A percentile compares a stretch with the other conserved stretches of the same genome.
Conservation (phyloP, 2,888 invertebrate species). For the Drosophila mimetica region DNA sequence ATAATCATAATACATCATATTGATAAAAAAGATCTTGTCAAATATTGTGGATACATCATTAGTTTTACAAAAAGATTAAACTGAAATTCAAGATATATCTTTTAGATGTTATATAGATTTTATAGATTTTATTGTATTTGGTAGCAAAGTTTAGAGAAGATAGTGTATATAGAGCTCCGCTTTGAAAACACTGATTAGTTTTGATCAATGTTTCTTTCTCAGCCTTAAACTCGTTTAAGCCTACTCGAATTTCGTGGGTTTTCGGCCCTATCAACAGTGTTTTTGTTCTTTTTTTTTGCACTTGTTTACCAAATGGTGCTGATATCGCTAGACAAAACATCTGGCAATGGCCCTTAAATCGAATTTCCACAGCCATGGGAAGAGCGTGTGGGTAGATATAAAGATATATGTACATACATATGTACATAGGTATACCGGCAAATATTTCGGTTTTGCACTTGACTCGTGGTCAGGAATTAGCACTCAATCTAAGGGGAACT, state of each 20-base stretch:
- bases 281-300: background rate
- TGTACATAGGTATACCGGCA: background rate
- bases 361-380: slow-evolving; percentile 10
- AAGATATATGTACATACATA: background rate
- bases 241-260: background rate
- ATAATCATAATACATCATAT: too few species aligned
- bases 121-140: too few species aligned
- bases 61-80: too few species aligned
- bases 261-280: slow-evolving; percentile 1
- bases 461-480: slow-evolving; percentile 9
- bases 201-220: slow-evolving; percentile 1
- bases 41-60: too few species aligned
- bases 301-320: background rate
- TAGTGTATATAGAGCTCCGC: background rate
- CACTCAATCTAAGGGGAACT: background rate
- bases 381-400: background rate
- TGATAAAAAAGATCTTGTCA: too few species aligned
- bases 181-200: background rate
- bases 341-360: slow-evolving; percentile 36
- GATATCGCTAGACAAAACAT: slow-evolving; percentile 6
- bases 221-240: slow-evolving; percentile 33
- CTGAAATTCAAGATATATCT: too few species aligned
- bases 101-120: too few species aligned
- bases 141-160: background rate
- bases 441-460: slow-evolving; percentile 2